Conservation (phyloP, 2,797 vertebrate species). For the Masticophis lateralis region DNA sequence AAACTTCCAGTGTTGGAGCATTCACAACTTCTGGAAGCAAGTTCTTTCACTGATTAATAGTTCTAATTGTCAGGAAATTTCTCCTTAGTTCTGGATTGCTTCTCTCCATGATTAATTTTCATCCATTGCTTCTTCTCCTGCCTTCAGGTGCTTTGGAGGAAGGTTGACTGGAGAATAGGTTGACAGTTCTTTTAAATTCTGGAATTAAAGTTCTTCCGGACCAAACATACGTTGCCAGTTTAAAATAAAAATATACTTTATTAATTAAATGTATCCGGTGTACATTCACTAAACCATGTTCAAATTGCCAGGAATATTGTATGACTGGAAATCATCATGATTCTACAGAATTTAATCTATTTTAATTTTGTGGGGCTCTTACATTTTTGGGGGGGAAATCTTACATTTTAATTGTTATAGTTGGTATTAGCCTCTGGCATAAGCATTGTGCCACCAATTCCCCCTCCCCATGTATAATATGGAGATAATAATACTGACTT, state of each 20-base stretch:
- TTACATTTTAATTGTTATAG: not conserved
- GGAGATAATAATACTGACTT: not conserved
- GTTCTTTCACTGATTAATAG: not conserved
- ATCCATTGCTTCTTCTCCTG: not conserved
- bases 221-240: not conserved
- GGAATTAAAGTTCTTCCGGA: not conserved
- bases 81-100: not conserved
- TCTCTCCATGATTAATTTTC: not conserved
- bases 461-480: not conserved
- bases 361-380: not conserved
- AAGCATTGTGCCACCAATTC: not conserved
- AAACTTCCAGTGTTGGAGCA: not conserved
- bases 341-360: not conserved
- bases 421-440: not conserved
- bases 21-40: not conserved
- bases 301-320: not conserved
- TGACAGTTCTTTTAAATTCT: not conserved
- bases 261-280: not conserved
- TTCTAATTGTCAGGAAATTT: not conserved
- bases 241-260: not conserved
- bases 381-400: not conserved
- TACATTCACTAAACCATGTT: not conserved
- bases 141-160: not conserved
- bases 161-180: not conserved
- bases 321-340: not conserved